phyloP scores from a whole-genome alignment of 2,113 vertebrate species.

The Aplodontia rufa region DNA sequence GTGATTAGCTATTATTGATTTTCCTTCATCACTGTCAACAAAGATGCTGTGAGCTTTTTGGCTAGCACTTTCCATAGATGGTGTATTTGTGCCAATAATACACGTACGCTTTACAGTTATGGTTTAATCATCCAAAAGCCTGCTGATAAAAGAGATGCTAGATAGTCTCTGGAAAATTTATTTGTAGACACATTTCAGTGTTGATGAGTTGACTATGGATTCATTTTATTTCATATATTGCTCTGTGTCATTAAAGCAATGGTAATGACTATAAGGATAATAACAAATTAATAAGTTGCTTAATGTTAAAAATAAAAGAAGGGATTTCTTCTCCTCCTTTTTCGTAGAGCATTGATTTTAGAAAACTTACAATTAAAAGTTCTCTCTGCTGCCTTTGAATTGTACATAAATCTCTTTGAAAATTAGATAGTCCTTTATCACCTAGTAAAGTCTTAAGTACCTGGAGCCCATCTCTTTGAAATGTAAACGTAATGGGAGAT shows the following conservation, averaged over 20 bases:
- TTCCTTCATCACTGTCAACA: background rate
- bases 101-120: background rate
- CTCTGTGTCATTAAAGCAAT: background rate
- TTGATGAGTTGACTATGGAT: background rate
- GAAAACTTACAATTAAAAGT: background rate
- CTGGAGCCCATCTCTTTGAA: background rate
- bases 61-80: background rate
- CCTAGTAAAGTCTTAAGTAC: background rate
- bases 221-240: background rate
- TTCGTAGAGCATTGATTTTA: background rate
- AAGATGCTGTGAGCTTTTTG: background rate
- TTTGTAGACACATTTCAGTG: background rate
- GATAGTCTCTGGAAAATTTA: background rate
- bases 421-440: background rate
- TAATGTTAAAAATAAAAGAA: background rate
- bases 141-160: background rate
- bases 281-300: background rate
- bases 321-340: background rate
- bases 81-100: background rate
- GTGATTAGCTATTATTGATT: background rate
- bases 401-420: background rate
- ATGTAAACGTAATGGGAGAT: background rate
- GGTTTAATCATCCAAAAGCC: background rate
- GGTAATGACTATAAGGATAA: background rate
- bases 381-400: background rate